phyloP scores from a whole-genome alignment of 2,797 vertebrate genomes.

The Bucorvus abyssinicus region DNA sequence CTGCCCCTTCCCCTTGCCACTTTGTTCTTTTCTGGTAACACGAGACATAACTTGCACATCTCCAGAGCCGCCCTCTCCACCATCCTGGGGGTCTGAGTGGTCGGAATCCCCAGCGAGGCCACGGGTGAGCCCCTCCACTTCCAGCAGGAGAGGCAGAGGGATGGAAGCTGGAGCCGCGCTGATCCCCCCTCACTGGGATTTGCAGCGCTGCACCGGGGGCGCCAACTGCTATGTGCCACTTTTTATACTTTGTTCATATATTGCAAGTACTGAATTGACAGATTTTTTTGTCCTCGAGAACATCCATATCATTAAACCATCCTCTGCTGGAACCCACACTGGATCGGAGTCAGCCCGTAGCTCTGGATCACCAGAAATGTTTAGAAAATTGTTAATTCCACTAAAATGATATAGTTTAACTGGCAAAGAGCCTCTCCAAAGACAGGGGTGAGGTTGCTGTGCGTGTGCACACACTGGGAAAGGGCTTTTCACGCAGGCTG shows the following conservation, averaged over 20 bases:
- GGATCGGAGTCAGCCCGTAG: background rate
- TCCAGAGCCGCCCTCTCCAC: background rate
- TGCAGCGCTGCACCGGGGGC: too few species aligned
- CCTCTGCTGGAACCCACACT: background rate
- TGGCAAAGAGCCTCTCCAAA: background rate
- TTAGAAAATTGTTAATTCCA: background rate
- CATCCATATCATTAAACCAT: background rate
- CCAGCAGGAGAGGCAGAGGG: background rate
- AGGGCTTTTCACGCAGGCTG: fast-evolving
- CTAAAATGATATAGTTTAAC: too few species aligned
- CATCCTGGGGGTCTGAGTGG: background rate
- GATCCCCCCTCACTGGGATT: background rate
- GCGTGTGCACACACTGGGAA: fast-evolving
- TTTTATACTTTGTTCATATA: background rate
- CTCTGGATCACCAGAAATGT: background rate
- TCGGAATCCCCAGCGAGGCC: background rate
- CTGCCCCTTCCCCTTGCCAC: background rate
- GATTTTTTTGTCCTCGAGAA: background rate
- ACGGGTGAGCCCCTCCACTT: background rate
- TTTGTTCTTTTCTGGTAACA: background rate
- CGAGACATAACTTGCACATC: fast-evolving
- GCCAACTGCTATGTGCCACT: background rate
- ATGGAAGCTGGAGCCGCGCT: background rate
- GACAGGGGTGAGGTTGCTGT: background rate
- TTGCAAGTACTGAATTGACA: background rate